Conservation (phyloP, 1,140 invertebrate species). For the Caenorhabditis remanei region DNA sequence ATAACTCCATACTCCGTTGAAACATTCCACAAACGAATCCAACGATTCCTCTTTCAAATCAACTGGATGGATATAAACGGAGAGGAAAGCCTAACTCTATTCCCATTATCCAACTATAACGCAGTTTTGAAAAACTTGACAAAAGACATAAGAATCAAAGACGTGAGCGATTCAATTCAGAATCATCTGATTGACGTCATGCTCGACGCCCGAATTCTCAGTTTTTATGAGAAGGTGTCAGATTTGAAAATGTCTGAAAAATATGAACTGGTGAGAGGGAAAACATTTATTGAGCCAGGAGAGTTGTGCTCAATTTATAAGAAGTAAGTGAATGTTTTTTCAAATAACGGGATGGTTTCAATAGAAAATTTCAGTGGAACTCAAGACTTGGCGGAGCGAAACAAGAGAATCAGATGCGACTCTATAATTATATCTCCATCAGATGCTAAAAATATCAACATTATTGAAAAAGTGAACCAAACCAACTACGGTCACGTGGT, state of each 20-base stretch:
- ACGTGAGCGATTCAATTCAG: conserved; percentile 31
- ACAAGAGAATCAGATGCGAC: conserved; percentile 29
- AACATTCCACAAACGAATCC: not conserved
- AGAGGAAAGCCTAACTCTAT: not conserved
- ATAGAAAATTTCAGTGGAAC: conserved; percentile 3
- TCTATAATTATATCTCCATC: not conserved
- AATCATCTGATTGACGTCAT: not conserved
- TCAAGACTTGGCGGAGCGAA: not conserved
- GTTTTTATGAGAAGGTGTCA: conserved; percentile 5
- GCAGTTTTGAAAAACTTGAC: not conserved
- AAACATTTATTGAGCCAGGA: not conserved
- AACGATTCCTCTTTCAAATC: conserved; percentile 33
- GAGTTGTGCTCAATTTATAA: conserved; percentile 13
- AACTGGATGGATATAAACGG: conserved; percentile 1
- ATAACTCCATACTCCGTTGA: not conserved
- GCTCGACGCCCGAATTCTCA: conserved; percentile 25
- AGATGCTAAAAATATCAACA: conserved; percentile 9
- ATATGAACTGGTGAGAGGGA: conserved; percentile 10
- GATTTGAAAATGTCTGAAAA: conserved; percentile 29
- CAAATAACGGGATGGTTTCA: not conserved
- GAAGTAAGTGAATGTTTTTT: not conserved
- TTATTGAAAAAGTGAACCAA: conserved; percentile 4
- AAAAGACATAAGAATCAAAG: not conserved
- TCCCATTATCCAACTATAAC: conserved; percentile 3
- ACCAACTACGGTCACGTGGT: not conserved